Conservation (phyloP, 2,797 vertebrate species). For the Pristis pectinata region DNA sequence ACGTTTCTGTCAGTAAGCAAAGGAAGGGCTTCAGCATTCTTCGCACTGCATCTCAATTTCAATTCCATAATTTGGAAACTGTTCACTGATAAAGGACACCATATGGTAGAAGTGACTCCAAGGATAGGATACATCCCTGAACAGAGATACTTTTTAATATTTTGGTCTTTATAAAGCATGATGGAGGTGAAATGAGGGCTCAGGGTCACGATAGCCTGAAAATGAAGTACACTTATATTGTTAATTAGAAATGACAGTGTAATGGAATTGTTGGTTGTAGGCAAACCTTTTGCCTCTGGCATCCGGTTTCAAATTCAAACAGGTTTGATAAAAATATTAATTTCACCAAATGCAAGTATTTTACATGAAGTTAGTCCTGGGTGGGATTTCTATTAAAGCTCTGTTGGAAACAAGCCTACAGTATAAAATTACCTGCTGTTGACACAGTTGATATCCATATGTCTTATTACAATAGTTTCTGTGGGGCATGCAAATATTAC, state of each 20-base stretch:
- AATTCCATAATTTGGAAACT: background rate
- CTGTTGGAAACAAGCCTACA: background rate
- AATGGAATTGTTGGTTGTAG: background rate
- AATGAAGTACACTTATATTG: background rate
- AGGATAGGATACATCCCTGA: background rate
- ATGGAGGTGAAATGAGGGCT: background rate
- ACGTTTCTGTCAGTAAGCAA: background rate
- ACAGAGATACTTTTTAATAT: background rate
- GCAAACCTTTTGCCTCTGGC: background rate
- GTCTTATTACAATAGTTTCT: background rate
- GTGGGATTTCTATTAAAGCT: background rate
- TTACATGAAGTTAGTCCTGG: background rate
- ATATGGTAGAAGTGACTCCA: background rate
- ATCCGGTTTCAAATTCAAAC: background rate
- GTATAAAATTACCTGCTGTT: background rate
- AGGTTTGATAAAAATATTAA: background rate
- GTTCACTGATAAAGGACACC: background rate
- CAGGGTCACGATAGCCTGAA: background rate
- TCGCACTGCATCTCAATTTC: background rate
- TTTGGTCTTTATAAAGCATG: background rate
- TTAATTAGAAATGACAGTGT: background rate
- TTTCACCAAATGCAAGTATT: background rate
- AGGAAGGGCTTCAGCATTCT: background rate
- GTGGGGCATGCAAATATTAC: background rate
- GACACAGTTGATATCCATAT: background rate